Evolutionary conservation across 2,113 vertebrate genomes (phyloP).

Genomic region (Pangasianodon gigas): DNA sequence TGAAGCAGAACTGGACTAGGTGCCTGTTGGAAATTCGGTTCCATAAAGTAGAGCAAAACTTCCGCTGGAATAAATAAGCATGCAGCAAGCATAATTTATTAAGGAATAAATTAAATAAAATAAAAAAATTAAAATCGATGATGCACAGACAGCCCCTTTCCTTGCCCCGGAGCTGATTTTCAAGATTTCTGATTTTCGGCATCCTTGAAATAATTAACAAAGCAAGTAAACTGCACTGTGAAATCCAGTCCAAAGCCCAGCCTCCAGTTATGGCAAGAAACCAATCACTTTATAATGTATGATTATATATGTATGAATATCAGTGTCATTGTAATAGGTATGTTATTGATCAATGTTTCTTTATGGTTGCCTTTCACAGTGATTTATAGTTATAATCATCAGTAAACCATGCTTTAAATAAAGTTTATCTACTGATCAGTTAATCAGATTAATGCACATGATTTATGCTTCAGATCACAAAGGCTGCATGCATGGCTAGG

Average conservation of each 20-base stretch:
- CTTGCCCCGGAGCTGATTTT: background rate
- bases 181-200: background rate
- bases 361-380: background rate
- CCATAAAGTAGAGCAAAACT: background rate
- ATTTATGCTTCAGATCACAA: background rate
- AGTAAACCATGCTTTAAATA: background rate
- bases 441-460: background rate
- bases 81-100: no score
- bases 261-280: background rate
- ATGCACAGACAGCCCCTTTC: background rate
- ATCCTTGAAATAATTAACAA: background rate
- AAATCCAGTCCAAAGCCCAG: background rate
- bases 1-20: background rate
- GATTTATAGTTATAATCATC: background rate
- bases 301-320: background rate
- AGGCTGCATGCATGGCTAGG: background rate
- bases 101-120: slow-evolving; percentile 25
- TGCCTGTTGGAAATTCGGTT: background rate
- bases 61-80: slow-evolving; percentile 8
- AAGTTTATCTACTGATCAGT: background rate
- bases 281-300: background rate
- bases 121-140: slow-evolving; percentile 8
- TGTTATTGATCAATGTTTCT: background rate
- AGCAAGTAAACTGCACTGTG: background rate
- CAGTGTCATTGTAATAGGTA: background rate